phyloP scores from a whole-genome alignment of 2,113 vertebrate genomes.

The Salminus brasiliensis region DNA sequence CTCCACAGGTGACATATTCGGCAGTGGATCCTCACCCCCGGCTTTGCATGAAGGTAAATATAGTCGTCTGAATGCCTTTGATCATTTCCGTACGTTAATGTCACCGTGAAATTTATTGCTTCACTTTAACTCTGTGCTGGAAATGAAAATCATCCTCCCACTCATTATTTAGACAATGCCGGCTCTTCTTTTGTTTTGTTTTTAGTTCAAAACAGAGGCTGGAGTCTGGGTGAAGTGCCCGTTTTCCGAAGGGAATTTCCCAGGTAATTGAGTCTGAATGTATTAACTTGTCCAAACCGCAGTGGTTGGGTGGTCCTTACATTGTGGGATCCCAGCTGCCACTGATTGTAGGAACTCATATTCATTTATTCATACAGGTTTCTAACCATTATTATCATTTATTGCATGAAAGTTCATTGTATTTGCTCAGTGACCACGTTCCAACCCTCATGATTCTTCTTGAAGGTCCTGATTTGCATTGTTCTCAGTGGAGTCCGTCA shows the following conservation, averaged over 20 bases:
- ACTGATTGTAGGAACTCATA: too few relatives aligned
- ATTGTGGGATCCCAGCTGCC: not conserved
- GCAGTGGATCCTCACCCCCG: conserved; percentile 82
- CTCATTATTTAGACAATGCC: conserved; percentile 4
- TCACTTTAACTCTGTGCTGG: not conserved
- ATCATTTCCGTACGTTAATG: not conserved
- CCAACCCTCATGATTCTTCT: not conserved
- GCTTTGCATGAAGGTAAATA: conserved; percentile 87
- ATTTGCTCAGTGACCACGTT: not conserved
- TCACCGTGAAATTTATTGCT: not conserved
- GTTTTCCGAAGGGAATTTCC: conserved; percentile 73
- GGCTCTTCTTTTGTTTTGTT: conserved; percentile 37
- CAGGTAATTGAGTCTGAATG: conserved; percentile 70
- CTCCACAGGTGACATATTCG: conserved; percentile 76
- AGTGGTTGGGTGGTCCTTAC: not conserved
- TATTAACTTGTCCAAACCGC: not conserved
- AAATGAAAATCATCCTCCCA: not conserved
- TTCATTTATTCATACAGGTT: too few relatives aligned
- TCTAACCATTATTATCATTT: not conserved
- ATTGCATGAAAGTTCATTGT: not conserved
- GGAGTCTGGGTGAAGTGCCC: conserved; percentile 82
- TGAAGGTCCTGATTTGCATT: too few relatives aligned
- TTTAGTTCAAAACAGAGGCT: conserved; percentile 76
- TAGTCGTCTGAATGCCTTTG: conserved; percentile 9
- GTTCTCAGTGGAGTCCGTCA: too few relatives aligned